phyloP scores from a whole-genome alignment of 2,797 vertebrate species.

The Microctenopoma lineatum region DNA sequence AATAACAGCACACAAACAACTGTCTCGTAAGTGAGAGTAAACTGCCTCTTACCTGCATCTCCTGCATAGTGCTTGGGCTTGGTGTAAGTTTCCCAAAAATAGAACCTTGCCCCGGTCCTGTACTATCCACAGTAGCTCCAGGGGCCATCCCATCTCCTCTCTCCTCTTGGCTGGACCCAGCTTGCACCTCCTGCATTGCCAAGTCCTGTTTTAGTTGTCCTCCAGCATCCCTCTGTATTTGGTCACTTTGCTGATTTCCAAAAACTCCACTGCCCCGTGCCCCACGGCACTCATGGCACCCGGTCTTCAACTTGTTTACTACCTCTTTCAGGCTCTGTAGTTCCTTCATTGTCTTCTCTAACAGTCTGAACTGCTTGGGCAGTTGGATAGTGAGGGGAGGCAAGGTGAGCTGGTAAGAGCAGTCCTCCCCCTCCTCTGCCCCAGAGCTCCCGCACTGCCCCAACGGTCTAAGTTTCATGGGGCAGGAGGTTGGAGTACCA shows the following conservation, averaged over 20 bases:
- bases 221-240: constrained; percentile 77
- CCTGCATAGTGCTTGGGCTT: constrained; percentile 65
- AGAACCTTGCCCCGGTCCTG: constrained; percentile 51
- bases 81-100: constrained; percentile 56
- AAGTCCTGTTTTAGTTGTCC: constrained; percentile 59
- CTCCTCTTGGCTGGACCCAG: constrained; percentile 63
- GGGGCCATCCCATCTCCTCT: constrained; percentile 64
- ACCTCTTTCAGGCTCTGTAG: constrained; percentile 91
- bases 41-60: constrained; percentile 79
- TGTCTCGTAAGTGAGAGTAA: constrained; percentile 1
- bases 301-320: constrained; percentile 88
- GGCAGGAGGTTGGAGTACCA: constrained; percentile 77
- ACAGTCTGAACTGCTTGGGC: constrained; percentile 88
- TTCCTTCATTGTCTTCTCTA: constrained; percentile 93
- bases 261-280: constrained; percentile 61
- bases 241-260: constrained; percentile 85
- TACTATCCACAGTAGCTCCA: constrained; percentile 47
- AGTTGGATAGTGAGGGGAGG: constrained; percentile 93
- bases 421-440: constrained; percentile 85
- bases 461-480: constrained; percentile 86
- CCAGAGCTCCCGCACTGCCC: constrained; percentile 83
- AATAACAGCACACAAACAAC: not conserved
- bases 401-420: constrained; percentile 90
- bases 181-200: constrained; percentile 43
- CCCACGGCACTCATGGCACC: constrained; percentile 89